Base-by-base conservation (phyloP, 2,888 invertebrate genomes). In the Rambutsinella grinnellia region DNA sequence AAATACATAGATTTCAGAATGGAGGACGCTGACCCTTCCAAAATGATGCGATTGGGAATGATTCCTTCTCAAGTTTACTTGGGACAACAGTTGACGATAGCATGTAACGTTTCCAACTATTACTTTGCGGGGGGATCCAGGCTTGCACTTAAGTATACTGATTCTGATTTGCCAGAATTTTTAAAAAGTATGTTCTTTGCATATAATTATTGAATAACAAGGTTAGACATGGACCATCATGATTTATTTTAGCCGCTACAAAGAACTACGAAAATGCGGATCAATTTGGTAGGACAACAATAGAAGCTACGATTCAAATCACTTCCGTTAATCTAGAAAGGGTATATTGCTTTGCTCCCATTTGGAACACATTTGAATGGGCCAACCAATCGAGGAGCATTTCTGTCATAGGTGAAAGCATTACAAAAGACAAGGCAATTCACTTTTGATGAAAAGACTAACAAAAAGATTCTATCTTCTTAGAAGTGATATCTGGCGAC, bases 341-440 rank as follows among this genome's bases (percentile, higher is more conserved):
- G 24, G 62, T 79, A 49, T 79, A 77, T 51, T 79, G 79, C 71
- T 69, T 79, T 60, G 79, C 79, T 60, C 79, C 79, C 24, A 49
- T 75, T 6, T 79, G 79, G 79, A 79, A 79, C 51, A 71, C 75
- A 8, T 77, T 75, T 49, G 67, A 65, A n/a, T 79, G 79, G 79
- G 53, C 63, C 23, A 79, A 77, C 46, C 49, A 77, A 61, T 79
- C 79, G 13, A 66, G 70, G 47, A 19, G 17, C 24, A 65, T 74
- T 47, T 47, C 21, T 56, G 68, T 74, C 6, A 68, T 62, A 75
- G 78, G 78, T 78, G 28, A 56, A 17, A 13, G n/a, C n/a, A n/a
- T n/a, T n/a, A n/a, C n/a, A n/a, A n/a, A n/a, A n/a, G n/a, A n/a
- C n/a, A n/a, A n/a, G n/a, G n/a, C n/a, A n/a, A n/a, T n/a, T n/a